Evolutionary conservation across 2,113 vertebrate species (phyloP).

Genomic region (Phocoena sinus): DNA sequence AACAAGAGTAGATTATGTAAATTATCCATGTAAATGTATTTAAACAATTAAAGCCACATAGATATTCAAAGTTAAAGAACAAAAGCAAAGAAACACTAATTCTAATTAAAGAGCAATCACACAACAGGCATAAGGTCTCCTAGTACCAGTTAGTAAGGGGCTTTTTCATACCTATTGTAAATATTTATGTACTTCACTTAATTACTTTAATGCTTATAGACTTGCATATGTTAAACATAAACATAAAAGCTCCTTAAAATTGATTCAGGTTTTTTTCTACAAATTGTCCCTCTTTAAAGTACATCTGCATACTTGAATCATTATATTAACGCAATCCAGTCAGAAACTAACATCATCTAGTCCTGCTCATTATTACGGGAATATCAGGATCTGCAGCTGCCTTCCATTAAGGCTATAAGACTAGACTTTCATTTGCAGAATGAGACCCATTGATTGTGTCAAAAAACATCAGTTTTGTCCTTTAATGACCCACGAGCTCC

Average conservation of each 20-base stretch:
- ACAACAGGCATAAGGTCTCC: background rate
- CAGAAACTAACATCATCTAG: background rate
- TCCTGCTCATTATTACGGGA: background rate
- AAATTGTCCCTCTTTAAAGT: conserved; percentile 26
- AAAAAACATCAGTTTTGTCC: conserved; percentile 19
- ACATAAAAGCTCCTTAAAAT: conserved; percentile 52
- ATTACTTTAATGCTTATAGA: conserved; percentile 42
- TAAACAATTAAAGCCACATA: conserved; percentile 46
- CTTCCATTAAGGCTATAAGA: conserved; percentile 42
- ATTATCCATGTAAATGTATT: conserved; percentile 22
- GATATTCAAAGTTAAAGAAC: conserved; percentile 36
- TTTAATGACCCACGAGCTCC: conserved; percentile 49
- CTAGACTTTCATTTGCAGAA: background rate
- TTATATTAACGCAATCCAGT: conserved; percentile 40
- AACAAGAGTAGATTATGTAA: conserved; percentile 6
- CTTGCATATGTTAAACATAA: conserved; percentile 19
- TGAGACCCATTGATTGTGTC: conserved; percentile 12
- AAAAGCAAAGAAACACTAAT: conserved; percentile 31
- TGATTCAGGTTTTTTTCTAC: background rate
- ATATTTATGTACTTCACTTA: conserved; percentile 17
- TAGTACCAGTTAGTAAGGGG: background rate
- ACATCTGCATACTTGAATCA: conserved; percentile 1
- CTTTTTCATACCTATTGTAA: background rate
- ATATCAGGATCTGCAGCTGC: background rate
- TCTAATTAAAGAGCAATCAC: conserved; percentile 45